Conservation (phyloP, 2,888 invertebrate species). For the Tenthredo livida region DNA sequence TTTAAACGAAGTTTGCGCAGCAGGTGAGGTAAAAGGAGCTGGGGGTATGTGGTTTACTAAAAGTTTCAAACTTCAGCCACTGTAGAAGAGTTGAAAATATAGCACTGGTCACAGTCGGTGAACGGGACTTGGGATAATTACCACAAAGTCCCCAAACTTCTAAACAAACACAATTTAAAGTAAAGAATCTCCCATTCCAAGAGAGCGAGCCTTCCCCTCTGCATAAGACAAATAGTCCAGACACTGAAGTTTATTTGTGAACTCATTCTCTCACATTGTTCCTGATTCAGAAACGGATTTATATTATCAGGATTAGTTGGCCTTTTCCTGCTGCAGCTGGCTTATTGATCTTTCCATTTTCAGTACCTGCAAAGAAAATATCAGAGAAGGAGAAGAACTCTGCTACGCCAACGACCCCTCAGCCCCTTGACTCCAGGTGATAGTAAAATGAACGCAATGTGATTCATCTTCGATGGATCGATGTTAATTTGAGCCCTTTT, state of each 20-base stretch:
- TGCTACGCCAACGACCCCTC: slow-evolving; percentile 65
- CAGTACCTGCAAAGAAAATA: slow-evolving; percentile 69
- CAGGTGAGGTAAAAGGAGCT: not conserved
- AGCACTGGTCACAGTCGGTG: slow-evolving; percentile 62
- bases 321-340: not conserved
- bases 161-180: slow-evolving; percentile 69
- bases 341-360: not conserved
- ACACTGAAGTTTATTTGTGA: slow-evolving; percentile 17
- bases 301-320: not conserved
- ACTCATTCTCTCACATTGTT: not conserved
- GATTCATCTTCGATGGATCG: slow-evolving; percentile 8
- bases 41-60: not conserved
- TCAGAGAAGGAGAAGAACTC: slow-evolving; percentile 63
- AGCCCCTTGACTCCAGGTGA: slow-evolving; percentile 40
- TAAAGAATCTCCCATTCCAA: slow-evolving; percentile 58
- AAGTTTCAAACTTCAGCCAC: slow-evolving; percentile 30
- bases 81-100: slow-evolving; percentile 60
- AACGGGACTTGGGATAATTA: slow-evolving; percentile 67
- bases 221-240: slow-evolving; percentile 32
- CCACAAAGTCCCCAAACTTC: slow-evolving; percentile 67
- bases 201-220: not conserved
- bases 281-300: not conserved
- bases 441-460: not conserved
- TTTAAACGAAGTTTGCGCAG: not conserved
- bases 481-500: slow-evolving; percentile 30